Base-by-base conservation (phyloP, 1,140 invertebrate species). In the Drosophila serrata region DNA sequence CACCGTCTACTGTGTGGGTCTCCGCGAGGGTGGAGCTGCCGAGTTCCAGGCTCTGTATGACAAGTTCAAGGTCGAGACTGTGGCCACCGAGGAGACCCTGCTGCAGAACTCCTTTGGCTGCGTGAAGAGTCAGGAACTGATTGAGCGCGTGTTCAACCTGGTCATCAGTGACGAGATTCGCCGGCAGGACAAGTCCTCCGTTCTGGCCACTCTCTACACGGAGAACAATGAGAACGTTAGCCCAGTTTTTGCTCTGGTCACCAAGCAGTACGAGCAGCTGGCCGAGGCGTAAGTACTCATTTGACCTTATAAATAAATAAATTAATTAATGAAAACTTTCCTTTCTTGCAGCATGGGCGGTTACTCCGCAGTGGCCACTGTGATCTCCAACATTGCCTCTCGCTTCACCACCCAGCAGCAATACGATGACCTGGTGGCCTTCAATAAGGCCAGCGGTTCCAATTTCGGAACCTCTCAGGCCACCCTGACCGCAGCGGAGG, bases 101-200 rank as follows among this genome's bases (percentile, higher is more conserved):
- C 94, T 96, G 88, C 86, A 95, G n/a, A 92, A 82, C 61, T 93
- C 93, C 0, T 93, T 95, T 12, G 94, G 95, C 9, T 96, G 95
- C 62, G 94, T 95, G 0, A 92, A 91, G 22, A 86, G 94, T 61
- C 72, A 91, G 15, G 58, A 42, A 81, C 59, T 92, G 94, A 40
- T 88, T 92, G 65, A 82, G 45, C 91, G 58, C 67, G 93, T 80
- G 48, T 92, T 81, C 61, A 77, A 84, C 59, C 76, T 79, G 55
- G 59, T 69, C 17, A 45, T 92, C 59, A 82, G 70, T 35, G 80
- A 93, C 56, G 87, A 91, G 12, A 93, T 94, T 13, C 91, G 93
- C 24, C 65, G 68, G 3, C 93, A 94, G 61, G 92, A 93, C 62
- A 93, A 93, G 35, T 78, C 84, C 3, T 72, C 84, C 5, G 92